Evolutionary conservation across 2,888 invertebrate genomes (phyloP), one percentile per base, ranked within the genome.

Genomic region (Conchocele bisecta): DNA sequence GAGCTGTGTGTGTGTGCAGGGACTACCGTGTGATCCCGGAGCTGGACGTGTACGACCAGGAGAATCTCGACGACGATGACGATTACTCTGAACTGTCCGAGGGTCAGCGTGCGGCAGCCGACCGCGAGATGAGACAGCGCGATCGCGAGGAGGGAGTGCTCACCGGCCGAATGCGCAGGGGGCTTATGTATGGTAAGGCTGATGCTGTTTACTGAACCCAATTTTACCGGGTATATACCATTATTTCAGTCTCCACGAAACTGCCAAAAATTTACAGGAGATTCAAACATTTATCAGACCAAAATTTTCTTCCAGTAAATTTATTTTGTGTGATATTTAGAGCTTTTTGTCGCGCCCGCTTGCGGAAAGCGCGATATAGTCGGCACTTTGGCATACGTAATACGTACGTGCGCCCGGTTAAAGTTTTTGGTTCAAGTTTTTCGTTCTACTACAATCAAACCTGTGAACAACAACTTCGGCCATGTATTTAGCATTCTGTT

Each of bases 21-120:
- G 99, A 99, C 92, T 99, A 99, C 92, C 97, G 97, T 3, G 94
- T 96, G 1, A 97, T 98, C 94, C 97, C 99, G 37, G 97, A 95
- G 35, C 92, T 99, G 88, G 99, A 99, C 92, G 94, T 94, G 28
- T 99, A 98, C 89, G 99, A 99, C 90, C 93, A 93, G 0, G 95
- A 95, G 70, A 94, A 95, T 79, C 91, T 99, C 82, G 98, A 98
- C 88, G 95, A 96, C 75, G 97, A 96, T 11, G 97, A 96, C 5
- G 89, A 91, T 87, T 96, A 96, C 67, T 90, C 90, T 54, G 95
- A 95, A 48, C 93, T 99, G 91, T 97, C 98, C 0, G 94, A 96
- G 69, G 94, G 93, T 46, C 98, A 96, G 61, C 94, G 99, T 1
- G 92, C 93, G 33, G 97, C 96, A 0, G 99, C 98, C n/a, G 99